Evolutionary conservation across 2,113 vertebrate genomes (phyloP).

Genomic region (Monarcha castaneiventris): DNA sequence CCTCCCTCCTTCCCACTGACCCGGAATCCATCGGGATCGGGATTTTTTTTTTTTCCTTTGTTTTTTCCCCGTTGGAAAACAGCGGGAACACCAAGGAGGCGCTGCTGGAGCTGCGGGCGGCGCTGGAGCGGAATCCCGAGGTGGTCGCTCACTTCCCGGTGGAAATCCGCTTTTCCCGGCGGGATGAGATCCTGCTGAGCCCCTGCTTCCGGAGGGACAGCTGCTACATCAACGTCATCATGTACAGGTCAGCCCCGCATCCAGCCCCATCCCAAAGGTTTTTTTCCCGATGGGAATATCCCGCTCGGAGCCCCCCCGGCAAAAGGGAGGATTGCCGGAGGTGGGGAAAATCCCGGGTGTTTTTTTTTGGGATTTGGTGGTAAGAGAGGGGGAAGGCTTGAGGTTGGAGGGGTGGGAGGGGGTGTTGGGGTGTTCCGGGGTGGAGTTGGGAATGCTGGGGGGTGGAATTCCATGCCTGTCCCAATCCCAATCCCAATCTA

Average conservation of each 20-base stretch:
- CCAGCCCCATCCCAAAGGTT: accelerated
- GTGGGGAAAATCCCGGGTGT: too few species aligned
- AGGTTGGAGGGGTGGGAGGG: too few species aligned
- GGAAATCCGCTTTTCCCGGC: background rate
- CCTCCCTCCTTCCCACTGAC: too few species aligned
- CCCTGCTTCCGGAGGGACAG: background rate
- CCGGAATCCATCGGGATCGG: too few species aligned
- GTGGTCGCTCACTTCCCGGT: background rate
- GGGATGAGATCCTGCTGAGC: background rate
- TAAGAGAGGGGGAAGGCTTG: too few species aligned
- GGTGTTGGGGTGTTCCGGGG: too few species aligned
- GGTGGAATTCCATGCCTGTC: too few species aligned
- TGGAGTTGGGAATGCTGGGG: too few species aligned
- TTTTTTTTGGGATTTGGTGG: too few species aligned
- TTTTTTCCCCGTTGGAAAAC: too few species aligned
- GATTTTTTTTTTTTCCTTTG: background rate
- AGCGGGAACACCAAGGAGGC: background rate
- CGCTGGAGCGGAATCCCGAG: background rate
- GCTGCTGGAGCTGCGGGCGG: background rate
- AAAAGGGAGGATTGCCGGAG: background rate
- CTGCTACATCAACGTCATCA: background rate
- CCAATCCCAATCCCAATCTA: too few species aligned
- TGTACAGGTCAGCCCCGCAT: background rate
- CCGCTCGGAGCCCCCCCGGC: too few species aligned
- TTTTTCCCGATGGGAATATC: background rate